These are phyloP conservation scores for Drosophila anomalata DNA, from an alignment of 2,888 invertebrate genomes.

Conservation along the genomic window DNA sequence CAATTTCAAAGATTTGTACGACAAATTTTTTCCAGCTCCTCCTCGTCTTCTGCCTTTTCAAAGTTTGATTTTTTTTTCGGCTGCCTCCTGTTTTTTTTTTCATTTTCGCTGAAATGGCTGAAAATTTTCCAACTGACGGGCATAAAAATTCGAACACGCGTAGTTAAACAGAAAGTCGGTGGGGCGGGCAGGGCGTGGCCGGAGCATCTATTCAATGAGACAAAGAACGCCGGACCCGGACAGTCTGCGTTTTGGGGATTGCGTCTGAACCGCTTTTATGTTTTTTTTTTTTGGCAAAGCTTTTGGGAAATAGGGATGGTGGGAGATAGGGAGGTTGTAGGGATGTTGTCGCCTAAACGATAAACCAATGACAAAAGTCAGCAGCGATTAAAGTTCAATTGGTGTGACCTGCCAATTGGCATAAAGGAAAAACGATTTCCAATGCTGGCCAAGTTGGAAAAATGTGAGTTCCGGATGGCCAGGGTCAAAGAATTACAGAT, in stretches of 20 bases:
- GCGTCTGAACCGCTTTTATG: slow-evolving; percentile 35
- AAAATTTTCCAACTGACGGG: slow-evolving; percentile 50
- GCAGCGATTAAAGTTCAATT: slow-evolving; percentile 77
- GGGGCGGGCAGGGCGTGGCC: slow-evolving; percentile 58
- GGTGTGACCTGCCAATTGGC: slow-evolving; percentile 61
- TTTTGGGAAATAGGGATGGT: slow-evolving; percentile 8
- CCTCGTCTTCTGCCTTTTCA: slow-evolving; percentile 1
- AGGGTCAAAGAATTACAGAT: slow-evolving; percentile 5
- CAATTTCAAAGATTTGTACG: slow-evolving; percentile 81
- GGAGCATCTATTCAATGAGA: slow-evolving; percentile 71
- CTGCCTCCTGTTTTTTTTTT: slow-evolving; percentile 47
- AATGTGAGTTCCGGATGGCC: slow-evolving; percentile 8
- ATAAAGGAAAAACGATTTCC: slow-evolving; percentile 34
- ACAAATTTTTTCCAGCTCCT: slow-evolving; percentile 56
- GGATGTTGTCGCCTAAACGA: slow-evolving; percentile 72
- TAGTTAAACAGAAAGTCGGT: slow-evolving; percentile 13
- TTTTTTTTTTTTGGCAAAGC: slow-evolving; percentile 51
- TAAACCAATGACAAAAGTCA: slow-evolving; percentile 78
- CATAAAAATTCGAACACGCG: slow-evolving; percentile 48
- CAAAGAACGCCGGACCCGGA: slow-evolving; percentile 58
- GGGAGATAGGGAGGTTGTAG: neutral
- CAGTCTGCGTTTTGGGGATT: slow-evolving; percentile 44
- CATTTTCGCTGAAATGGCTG: slow-evolving; percentile 66
- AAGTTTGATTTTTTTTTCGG: slow-evolving; percentile 37
- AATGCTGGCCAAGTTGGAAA: slow-evolving; percentile 23